Conservation (phyloP, 2,888 invertebrate species). For the Cremastobaeus sp. region DNA sequence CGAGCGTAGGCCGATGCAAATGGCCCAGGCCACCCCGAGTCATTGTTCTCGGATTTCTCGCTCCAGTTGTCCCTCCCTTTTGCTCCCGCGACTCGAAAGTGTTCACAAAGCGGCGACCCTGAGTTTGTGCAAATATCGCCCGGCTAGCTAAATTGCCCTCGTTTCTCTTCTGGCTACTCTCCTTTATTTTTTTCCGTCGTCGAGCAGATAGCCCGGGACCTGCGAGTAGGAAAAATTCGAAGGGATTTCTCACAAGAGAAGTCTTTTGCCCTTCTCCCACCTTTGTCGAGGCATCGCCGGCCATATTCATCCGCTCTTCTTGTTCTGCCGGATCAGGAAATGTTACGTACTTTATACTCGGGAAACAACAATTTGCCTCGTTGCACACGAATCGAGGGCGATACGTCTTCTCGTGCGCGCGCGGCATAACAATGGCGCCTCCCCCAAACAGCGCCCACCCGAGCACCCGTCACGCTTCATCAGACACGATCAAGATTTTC, state of each 20-base stretch:
- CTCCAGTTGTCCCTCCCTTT: no score
- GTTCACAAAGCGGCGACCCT: slow-evolving; percentile 38
- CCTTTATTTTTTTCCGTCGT: slow-evolving; percentile 11
- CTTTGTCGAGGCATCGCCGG: slow-evolving; percentile 2
- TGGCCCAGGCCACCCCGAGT: slow-evolving; percentile 63
- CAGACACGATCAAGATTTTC: slow-evolving; percentile 69
- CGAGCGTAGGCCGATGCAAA: slow-evolving; percentile 66
- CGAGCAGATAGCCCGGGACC: neutral
- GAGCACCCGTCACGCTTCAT: slow-evolving; percentile 65
- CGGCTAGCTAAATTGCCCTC: slow-evolving; percentile 67
- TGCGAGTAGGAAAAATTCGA: slow-evolving; percentile 27
- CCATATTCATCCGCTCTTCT: slow-evolving; percentile 26
- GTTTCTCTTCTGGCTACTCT: slow-evolving; percentile 67
- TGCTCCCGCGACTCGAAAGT: slow-evolving; percentile 8
- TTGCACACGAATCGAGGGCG: slow-evolving; percentile 65
- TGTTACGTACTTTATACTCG: slow-evolving; percentile 59
- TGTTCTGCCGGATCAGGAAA: slow-evolving; percentile 52
- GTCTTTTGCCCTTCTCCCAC: slow-evolving; percentile 13
- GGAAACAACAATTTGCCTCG: slow-evolving; percentile 66
- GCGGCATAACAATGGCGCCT: slow-evolving; percentile 64
- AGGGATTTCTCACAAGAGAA: slow-evolving; percentile 19
- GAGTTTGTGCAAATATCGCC: slow-evolving; percentile 66
- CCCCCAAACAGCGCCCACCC: slow-evolving; percentile 45
- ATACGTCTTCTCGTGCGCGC: slow-evolving; percentile 57
- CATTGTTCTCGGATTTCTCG: slow-evolving; percentile 65